Base-by-base conservation (phyloP, 1,140 invertebrate species). In the Propsilocerus akamusi region DNA sequence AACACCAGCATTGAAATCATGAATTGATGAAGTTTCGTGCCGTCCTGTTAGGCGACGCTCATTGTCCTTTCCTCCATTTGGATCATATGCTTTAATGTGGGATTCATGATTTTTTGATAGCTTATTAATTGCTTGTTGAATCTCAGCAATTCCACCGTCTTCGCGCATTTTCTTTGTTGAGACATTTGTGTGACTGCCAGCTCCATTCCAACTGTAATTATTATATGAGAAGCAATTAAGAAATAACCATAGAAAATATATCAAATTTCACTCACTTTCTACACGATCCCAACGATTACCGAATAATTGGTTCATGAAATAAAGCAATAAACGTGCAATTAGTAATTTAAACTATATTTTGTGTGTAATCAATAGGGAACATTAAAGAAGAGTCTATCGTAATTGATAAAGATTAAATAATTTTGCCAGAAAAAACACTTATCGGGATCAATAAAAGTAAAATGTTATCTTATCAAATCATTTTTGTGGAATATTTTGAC, bases 121-220 rank as follows among this genome's bases (percentile, higher is more conserved):
- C 60, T 80, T 83, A 56, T 82, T 77, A 54, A 81, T 77, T 0
- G 77, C 78, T 56, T 72, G 72, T 58, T 77, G 71, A 54, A 80
- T 78, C 6, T 41, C 25, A 14, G 51, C 50, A 26, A 59, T 68
- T 49, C 86, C 86, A 54, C 80, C 78, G 5, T 80, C 73, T 22
- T 81, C 74, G 51, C 88, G 68, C 84, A 89, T 93, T 26, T 70
- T 68, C 58, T 79, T 75, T 0, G 88, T 92, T 2, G 83, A 86
- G 63, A 86, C 86, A 63, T 90, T 91, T 48, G 78, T 82, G 55
- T 81, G 78, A 20, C 82, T 83, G 12, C 86, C 87, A 50, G 86
- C 83, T 11, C 88, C 88, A 59, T 89, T 88, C 82, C 84, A 90
- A 58, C n/a, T n/a, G n/a, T n/a, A n/a, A n/a, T n/a, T n/a, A n/a